Evolutionary conservation across 2,888 invertebrate species (phyloP), one percentile per base, ranked within the genome.

Genomic region (Plebejus melissa): DNA sequence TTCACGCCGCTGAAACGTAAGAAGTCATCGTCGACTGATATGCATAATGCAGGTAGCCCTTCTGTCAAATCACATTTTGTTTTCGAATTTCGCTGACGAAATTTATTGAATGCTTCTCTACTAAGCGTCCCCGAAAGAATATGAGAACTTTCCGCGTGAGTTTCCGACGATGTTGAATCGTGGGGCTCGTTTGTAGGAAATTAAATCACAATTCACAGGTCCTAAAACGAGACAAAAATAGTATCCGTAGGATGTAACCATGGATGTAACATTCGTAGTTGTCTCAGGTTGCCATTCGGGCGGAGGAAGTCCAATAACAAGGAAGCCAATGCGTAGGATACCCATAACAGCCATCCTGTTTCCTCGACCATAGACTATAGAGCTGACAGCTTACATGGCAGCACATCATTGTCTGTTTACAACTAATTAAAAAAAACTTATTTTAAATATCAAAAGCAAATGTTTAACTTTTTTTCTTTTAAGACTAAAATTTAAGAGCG

Each of bases 251-350:
- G 32, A 65, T 36, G 32, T 60, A 28, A 60, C 11, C 11, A 4
- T 60, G 65, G 32, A 65, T 36, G 32, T 60, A 28, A 60, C 11
- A 28, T 4, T 60, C 28, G 28, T 36, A 32, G 65, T 36, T 70
- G 70, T 70, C 70, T 70, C 41, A 38, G 70, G 70, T 70, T 70
- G n/a, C 41, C 41, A 41, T 22, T 54, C 54, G 54, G 72, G 72
- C 54, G 28, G 54, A 50, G 72, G 72, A 72, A 72, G 50, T 72
- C 32, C 32, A 32, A 32, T 72, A 72, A 72, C 50, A 54, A 72
- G 72, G 72, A 72, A 72, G 50, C 28, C 13, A 32, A 50, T 72
- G 72, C 72, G 54, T 72, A 72, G 50, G 72, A 50, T 22, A 50
- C 28, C 50, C 72, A 50, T 72, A 50, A 32, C 54, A 6, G 22